These are phyloP conservation scores for Luperina testacea DNA, from an alignment of 2,888 invertebrate genomes.

Conservation along the genomic window DNA sequence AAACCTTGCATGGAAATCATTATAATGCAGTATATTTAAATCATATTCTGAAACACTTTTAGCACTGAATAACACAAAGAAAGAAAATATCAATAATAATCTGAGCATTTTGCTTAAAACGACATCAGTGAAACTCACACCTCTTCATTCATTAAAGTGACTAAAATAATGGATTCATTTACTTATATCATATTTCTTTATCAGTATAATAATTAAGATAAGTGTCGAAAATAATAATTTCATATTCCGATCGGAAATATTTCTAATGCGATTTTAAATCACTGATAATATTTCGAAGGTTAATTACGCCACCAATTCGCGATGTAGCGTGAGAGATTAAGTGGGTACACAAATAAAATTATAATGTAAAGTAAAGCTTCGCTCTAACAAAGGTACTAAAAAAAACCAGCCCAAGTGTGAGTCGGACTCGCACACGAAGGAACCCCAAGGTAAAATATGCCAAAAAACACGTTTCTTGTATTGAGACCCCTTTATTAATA, in stretches of 20 bases:
- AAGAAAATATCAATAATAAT: conserved; percentile 34
- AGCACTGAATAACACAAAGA: conserved; percentile 62
- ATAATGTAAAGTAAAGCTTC: not conserved
- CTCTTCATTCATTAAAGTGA: not conserved
- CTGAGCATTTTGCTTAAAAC: conserved; percentile 9
- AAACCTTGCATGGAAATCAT: conserved; percentile 87
- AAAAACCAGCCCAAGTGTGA: no score
- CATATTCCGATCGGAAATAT: not conserved
- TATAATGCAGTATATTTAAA: conserved; percentile 84
- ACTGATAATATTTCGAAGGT: conserved; percentile 2
- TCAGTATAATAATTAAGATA: conserved; percentile 33
- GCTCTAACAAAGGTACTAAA: no score
- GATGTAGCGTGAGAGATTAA: not conserved
- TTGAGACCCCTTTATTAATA: no score
- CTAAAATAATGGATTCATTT: not conserved
- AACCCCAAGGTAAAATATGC: no score
- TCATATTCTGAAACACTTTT: conserved; percentile 69
- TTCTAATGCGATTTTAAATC: conserved; percentile 8
- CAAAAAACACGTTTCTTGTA: no score
- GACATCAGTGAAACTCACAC: not conserved
- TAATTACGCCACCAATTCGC: not conserved
- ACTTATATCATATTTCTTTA: not conserved
- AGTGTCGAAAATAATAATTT: conserved; percentile 2
- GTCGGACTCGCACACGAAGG: no score
- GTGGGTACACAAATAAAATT: not conserved